Evolutionary conservation across 1,140 invertebrate species (phyloP), one percentile per base, ranked within the genome.

Genomic region (Calosoma granatense): DNA sequence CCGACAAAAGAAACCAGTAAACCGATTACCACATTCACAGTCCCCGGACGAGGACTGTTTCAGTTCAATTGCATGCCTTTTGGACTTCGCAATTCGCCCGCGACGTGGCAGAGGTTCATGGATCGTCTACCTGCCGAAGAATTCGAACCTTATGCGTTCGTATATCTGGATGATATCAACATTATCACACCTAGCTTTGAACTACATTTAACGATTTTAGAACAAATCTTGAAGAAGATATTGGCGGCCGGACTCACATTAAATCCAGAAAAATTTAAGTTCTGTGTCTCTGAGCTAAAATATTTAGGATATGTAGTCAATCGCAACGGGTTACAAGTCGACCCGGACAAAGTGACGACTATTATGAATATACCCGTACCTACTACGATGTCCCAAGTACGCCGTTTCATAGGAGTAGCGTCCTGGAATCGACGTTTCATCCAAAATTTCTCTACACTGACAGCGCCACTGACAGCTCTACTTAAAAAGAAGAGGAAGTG

Each of bases 381-480:
- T 6, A 20, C 65, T 59, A 66, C 62, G 62, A 53, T 65, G 3
- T 72, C 67, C 47, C 66, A 74, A 41, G 19, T 76, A 0, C 55
- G 70, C 12, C 55, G 65, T 1, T 76, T 78, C 59, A 56, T 76
- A 0, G 75, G 74, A 2, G 69, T 74, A 53, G 61, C 67, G 0
- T 61, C 63, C 0, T 71, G 68, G 68, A 69, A 70, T 36, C 51
- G 67, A 0, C 36, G 61, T 0, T 71, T 72, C 51, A 62, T 71
- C 0, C 15, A 26, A 0, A 55, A 66, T 12, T 72, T 66, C 43
- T 60, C 67, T 0, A 36, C 20, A 0, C 52, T 66, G 0, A 52
- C 64, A 0, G 60, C 51, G 9, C 68, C 70, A 0, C 30, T 72
- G 1, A 65, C 64, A 6, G 26, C 20, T 12, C 51, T 57, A 2